Evolutionary conservation across 2,888 invertebrate genomes (phyloP).

Genomic region (Teleiodes luculella): DNA sequence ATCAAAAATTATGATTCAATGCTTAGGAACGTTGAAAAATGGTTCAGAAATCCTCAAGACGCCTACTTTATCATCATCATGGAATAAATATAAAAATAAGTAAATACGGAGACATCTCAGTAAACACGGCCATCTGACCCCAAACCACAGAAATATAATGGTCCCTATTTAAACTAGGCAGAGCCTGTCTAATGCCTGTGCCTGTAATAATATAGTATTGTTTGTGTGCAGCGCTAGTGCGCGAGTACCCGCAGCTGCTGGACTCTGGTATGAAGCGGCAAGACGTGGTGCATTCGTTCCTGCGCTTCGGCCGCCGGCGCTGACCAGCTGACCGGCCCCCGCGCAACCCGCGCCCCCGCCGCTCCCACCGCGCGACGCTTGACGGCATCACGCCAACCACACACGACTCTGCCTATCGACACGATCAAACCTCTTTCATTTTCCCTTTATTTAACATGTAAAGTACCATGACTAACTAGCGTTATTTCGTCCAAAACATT

Average conservation of each 20-base stretch:
- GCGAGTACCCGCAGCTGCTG: slow-evolving; percentile 72
- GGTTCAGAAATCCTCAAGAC: too few relatives aligned
- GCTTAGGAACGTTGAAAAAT: too few relatives aligned
- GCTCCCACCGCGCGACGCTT: slow-evolving; percentile 28
- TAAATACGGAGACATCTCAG: too few relatives aligned
- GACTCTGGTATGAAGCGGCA: slow-evolving; percentile 89
- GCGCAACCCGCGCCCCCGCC: slow-evolving; percentile 27
- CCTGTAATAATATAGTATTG: too few relatives aligned
- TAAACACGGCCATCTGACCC: too few relatives aligned
- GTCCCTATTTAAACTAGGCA: too few relatives aligned
- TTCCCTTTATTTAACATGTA: slow-evolving; percentile 8
- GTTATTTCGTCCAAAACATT: slow-evolving; percentile 68
- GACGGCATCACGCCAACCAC: slow-evolving; percentile 15
- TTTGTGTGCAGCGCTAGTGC: slow-evolving; percentile 54
- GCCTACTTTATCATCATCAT: too few relatives aligned
- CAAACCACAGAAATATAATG: too few relatives aligned
- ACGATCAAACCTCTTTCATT: slow-evolving; percentile 12
- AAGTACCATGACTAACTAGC: slow-evolving; percentile 8
- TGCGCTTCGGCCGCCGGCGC: slow-evolving; percentile 91
- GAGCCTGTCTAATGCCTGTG: too few relatives aligned
- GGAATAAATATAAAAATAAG: too few relatives aligned
- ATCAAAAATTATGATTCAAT: too few relatives aligned
- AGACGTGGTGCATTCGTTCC: slow-evolving; percentile 93
- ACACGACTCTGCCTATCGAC: slow-evolving; percentile 13
- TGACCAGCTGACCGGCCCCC: slow-evolving; percentile 52